phyloP scores from a whole-genome alignment of 1,140 invertebrate species.

The Ceratoteleas bidentatus region DNA sequence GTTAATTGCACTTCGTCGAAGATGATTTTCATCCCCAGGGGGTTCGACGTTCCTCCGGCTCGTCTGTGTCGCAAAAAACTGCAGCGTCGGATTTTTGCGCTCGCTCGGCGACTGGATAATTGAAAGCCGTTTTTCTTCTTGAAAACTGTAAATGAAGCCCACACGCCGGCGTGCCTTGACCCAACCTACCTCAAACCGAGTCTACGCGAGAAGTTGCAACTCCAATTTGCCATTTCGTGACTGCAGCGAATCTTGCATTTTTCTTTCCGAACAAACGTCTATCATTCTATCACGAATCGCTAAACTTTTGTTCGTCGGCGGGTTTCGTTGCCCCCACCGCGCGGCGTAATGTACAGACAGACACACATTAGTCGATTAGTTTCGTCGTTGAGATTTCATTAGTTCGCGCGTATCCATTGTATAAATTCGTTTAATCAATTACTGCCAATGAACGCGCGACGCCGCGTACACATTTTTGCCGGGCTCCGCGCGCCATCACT shows the following conservation, averaged over 20 bases:
- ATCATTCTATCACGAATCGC: conserved; percentile 81
- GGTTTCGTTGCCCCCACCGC: conserved; percentile 68
- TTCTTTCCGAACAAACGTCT: conserved; percentile 82
- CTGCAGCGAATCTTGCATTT: conserved; percentile 82
- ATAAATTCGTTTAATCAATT: conserved; percentile 61
- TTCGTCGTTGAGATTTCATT: conserved; percentile 67
- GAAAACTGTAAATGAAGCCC: conserved; percentile 46
- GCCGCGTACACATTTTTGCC: conserved; percentile 22
- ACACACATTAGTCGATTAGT: conserved; percentile 63
- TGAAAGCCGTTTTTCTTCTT: conserved; percentile 56
- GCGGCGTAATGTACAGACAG: conserved; percentile 59
- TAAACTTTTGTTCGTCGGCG: conserved; percentile 79
- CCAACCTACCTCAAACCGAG: conserved; percentile 78
- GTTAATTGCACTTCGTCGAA: conserved; percentile 36
- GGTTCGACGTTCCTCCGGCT: neutral
- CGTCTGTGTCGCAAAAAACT: conserved; percentile 13
- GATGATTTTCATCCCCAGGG: conserved; percentile 12
- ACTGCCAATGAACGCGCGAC: conserved; percentile 43
- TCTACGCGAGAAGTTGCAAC: conserved; percentile 77
- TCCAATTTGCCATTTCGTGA: conserved; percentile 83
- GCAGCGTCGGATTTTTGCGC: conserved; percentile 24
- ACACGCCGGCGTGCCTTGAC: conserved; percentile 65
- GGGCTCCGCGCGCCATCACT: conserved; percentile 9
- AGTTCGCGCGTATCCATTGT: conserved; percentile 54
- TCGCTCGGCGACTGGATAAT: conserved; percentile 28